Evolutionary conservation across 2,113 vertebrate genomes (phyloP), one percentile per base, ranked within the genome.

Genomic region (Seriola rivoliana): DNA sequence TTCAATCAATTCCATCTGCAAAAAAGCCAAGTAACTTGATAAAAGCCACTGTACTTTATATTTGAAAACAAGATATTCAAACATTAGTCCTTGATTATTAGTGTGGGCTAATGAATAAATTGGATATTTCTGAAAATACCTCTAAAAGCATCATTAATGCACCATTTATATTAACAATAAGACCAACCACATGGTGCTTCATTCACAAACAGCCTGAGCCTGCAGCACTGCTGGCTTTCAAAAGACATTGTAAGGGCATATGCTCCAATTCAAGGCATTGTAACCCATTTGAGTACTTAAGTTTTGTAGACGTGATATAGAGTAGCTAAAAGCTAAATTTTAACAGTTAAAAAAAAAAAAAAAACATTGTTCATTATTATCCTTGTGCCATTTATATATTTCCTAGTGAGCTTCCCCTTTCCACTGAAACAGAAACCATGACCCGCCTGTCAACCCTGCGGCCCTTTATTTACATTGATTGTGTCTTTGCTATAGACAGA

Each of bases 401-500:
- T 32, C 36, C 34, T 10, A 3, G 21, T 4, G 8, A 58, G 66
- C 10, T 13, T 8, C 66, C 32, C 14, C 19, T 46, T 52, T 57
- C 14, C 34, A 14, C 52, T 0, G 19, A 82, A 90, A 87, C 4
- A 71, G 60, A 81, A 85, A 62, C 63, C 73, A 44, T 79, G 78
- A 57, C 58, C 85, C 48, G 4, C 23, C 63, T n/a, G 63, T 79
- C 57, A 64, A 29, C 72, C 71, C 88, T 82, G 85, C 76, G 70
- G 84, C 44, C 54, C 16, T 74, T 86, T 75, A 84, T 88, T 89
- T 67, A 82, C 83, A 92, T 80, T 87, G 87, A 92, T 84, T 40
- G 32, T 57, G 67, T 63, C 68, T 67, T 72, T 64, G 13, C 60
- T 65, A 36, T 74, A 64, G 77, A 84, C 74, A 32, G 40, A 65